Evolutionary conservation across 2,797 vertebrate species (phyloP).

Genomic region (Urophycis tenuis): DNA sequence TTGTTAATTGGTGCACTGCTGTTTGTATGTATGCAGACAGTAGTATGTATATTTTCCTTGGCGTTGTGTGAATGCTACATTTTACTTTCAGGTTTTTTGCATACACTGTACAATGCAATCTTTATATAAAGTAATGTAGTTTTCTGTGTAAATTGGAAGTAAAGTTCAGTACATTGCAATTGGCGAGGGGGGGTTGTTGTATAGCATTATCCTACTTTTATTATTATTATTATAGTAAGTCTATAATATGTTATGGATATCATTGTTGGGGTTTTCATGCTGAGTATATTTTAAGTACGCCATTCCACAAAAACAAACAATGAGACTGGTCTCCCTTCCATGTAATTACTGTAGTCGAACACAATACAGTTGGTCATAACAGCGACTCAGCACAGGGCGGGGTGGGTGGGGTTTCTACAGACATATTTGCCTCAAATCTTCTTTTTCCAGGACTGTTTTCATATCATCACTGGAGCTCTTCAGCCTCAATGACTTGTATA

Average conservation of each 20-base stretch:
- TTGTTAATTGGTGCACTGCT: slow-evolving; percentile 13
- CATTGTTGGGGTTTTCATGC: neutral
- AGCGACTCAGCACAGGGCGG: slow-evolving; percentile 31
- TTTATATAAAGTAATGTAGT: slow-evolving; percentile 35
- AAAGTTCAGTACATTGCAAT: slow-evolving; percentile 11
- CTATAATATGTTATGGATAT: neutral
- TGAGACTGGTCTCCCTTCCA: neutral
- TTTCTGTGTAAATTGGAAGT: slow-evolving; percentile 16
- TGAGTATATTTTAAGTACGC: neutral
- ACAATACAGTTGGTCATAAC: slow-evolving; percentile 1
- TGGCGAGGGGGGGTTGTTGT: slow-evolving; percentile 10
- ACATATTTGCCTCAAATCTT: slow-evolving; percentile 31
- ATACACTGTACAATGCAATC: slow-evolving; percentile 39
- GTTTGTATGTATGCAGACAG: neutral
- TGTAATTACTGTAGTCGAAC: slow-evolving; percentile 4
- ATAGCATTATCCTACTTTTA: neutral
- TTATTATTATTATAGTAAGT: neutral
- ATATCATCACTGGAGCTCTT: slow-evolving; percentile 60
- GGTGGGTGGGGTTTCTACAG: slow-evolving; percentile 27
- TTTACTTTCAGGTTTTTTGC: slow-evolving; percentile 46
- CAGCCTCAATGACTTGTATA: slow-evolving; percentile 48
- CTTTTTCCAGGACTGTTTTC: slow-evolving; percentile 39
- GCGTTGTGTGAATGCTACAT: slow-evolving; percentile 48
- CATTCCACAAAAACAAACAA: neutral
- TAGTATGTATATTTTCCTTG: slow-evolving; percentile 20